phyloP scores from a whole-genome alignment of 2,113 vertebrate species.

The Solenodon paradoxus region DNA sequence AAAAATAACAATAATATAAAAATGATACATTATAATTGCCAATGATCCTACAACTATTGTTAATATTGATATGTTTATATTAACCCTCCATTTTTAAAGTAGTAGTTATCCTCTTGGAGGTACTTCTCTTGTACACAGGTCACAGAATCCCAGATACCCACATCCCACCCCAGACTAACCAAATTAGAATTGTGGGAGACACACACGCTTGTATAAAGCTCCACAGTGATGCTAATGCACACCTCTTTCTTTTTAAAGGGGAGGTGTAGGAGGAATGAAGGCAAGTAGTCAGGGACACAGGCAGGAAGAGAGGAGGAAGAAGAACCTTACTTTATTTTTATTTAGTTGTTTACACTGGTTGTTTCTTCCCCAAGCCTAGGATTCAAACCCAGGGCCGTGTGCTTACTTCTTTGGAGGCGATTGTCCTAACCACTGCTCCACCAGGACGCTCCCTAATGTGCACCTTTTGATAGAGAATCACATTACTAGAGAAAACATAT shows the following conservation, averaged over 20 bases:
- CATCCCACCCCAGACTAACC: neutral
- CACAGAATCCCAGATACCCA: slow-evolving; percentile 5
- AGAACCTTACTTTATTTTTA: too few species aligned
- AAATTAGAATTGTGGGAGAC: neutral
- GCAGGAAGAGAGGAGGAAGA: too few species aligned
- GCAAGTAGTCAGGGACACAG: too few species aligned
- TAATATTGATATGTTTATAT: neutral
- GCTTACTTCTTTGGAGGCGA: too few species aligned
- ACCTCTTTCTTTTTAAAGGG: too few species aligned
- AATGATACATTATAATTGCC: slow-evolving; percentile 19
- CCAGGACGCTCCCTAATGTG: too few species aligned
- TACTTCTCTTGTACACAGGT: neutral
- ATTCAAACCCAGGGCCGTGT: too few species aligned
- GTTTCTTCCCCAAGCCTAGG: too few species aligned
- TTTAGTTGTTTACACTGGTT: too few species aligned
- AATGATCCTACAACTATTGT: neutral
- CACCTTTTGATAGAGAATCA: neutral
- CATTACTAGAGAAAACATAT: neutral
- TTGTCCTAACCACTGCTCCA: too few species aligned
- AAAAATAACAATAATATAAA: neutral
- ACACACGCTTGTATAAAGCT: slow-evolving; percentile 5
- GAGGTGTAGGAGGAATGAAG: too few species aligned
- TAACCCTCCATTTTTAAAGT: neutral
- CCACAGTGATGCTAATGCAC: neutral
- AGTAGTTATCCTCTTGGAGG: neutral